These are phyloP conservation scores for Fopius arisanus DNA, from an alignment of 1,140 invertebrate species.

Conservation along the genomic window DNA sequence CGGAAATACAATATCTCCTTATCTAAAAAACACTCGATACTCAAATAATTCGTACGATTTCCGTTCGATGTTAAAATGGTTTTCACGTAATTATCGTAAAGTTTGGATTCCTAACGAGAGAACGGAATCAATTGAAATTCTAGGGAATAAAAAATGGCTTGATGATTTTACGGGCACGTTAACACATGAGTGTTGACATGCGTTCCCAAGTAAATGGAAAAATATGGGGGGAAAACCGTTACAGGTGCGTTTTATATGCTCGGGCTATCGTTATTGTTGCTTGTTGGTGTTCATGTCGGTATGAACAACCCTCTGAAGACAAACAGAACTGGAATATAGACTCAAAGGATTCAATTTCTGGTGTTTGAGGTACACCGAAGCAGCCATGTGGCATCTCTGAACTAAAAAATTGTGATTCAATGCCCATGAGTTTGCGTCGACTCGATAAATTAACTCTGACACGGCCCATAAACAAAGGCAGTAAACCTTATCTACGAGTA, in stretches of 20 bases:
- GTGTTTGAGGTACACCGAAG: background rate
- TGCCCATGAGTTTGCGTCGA: no score
- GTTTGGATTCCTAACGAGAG: background rate
- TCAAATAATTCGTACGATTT: no score
- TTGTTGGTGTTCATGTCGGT: background rate
- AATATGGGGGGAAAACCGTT: background rate
- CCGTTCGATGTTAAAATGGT: background rate
- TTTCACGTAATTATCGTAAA: background rate
- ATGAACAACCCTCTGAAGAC: no score
- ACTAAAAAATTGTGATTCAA: background rate
- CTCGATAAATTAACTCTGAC: no score
- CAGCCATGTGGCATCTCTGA: background rate
- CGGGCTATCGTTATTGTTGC: background rate
- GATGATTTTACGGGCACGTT: background rate
- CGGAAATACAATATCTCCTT: no score
- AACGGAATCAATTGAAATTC: conserved; percentile 3
- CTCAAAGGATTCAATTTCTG: background rate
- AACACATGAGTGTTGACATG: background rate
- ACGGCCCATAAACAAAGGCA: no score
- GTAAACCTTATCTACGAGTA: no score
- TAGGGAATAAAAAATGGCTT: background rate
- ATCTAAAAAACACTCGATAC: no score
- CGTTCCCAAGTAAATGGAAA: background rate
- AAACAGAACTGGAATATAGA: background rate
- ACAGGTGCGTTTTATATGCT: background rate